Base-by-base conservation (phyloP, 2,113 vertebrate species). In the Epinephelus fuscoguttatus region DNA sequence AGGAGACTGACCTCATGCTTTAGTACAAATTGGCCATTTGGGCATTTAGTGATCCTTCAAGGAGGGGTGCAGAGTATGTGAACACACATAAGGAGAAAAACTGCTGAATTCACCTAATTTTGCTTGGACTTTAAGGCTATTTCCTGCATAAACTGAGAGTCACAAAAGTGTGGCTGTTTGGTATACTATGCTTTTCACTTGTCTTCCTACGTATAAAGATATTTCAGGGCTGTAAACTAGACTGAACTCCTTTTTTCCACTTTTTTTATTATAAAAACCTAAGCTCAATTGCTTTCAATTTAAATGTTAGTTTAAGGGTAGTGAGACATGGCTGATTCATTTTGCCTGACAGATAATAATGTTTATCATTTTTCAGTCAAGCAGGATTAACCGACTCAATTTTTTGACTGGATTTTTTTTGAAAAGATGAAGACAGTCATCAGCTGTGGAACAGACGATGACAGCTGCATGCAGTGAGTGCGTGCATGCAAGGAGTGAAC, bases 1-100 rank as follows among this genome's bases (percentile, higher is more conserved):
- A 37, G 21, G 75, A 47, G 70, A 33, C 61, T 68, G 61, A 78
- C 47, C 37, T 49, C 47, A 37, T 21, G 49, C 37, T 63, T 52
- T 3, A n/a, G 17, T 14, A 70, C 64, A 84, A 80, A 75, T 80
- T 75, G 64, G 59, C 40, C 66, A 64, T n/a, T 66, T 84, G 57
- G 56, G 40, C 50, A 45, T 75, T 80, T 25, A 63, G 13, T 33
- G 52, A 62, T n/a, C 25, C 47, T 53, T 45, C 23, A 69, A 70
- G 52, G 27, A 45, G 13, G 30, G 27, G 53, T 33, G 14, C 7
- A 72, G 30, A 76, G 40, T 56, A 63, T 33, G 10, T 57, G 30
- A 77, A 33, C 52, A 13, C 17, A 63, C 15, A 57, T 13, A 3
- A 13, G 6, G 19, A 18, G n/a, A 59, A n/a, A 13, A 64, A 33